phyloP scores from a whole-genome alignment of 92 coral and sea anemone genomes.

The Micromussa lordhowensis region DNA sequence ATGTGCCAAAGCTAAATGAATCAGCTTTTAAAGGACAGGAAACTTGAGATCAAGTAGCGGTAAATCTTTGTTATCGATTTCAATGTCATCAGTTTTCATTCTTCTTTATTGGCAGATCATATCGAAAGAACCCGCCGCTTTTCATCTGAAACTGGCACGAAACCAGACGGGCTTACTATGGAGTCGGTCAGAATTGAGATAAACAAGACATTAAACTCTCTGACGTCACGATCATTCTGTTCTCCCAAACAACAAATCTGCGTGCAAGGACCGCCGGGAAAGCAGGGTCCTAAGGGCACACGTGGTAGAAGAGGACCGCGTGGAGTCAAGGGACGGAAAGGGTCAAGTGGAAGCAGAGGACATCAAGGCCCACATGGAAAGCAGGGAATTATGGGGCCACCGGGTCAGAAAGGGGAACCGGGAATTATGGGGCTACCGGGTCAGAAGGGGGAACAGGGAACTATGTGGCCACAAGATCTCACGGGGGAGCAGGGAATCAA shows the following conservation, averaged over 20 bases:
- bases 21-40: too few relatives aligned
- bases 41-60: too few relatives aligned
- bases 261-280: conserved; percentile 51
- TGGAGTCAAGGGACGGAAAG: too few relatives aligned
- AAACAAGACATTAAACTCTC: conserved; percentile 24
- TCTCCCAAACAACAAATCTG: conserved; percentile 20
- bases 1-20: too few relatives aligned
- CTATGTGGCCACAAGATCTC: not conserved
- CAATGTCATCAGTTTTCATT: too few relatives aligned
- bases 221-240: conserved; percentile 18
- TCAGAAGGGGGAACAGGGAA: too few relatives aligned
- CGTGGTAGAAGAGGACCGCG: not conserved
- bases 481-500: not conserved
- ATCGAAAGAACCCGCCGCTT: conserved; percentile 21
- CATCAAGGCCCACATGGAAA: not conserved
- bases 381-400: not conserved
- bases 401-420: not conserved
- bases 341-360: conserved; percentile 1
- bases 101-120: not conserved
- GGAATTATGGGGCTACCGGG: not conserved
- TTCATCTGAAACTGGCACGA: not conserved
- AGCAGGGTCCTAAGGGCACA: conserved; percentile 25
- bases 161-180: conserved; percentile 7
- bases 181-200: conserved; percentile 17
- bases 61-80: too few relatives aligned